phyloP scores from a whole-genome alignment of 2,888 invertebrate genomes.

The Bellardia pandia region DNA sequence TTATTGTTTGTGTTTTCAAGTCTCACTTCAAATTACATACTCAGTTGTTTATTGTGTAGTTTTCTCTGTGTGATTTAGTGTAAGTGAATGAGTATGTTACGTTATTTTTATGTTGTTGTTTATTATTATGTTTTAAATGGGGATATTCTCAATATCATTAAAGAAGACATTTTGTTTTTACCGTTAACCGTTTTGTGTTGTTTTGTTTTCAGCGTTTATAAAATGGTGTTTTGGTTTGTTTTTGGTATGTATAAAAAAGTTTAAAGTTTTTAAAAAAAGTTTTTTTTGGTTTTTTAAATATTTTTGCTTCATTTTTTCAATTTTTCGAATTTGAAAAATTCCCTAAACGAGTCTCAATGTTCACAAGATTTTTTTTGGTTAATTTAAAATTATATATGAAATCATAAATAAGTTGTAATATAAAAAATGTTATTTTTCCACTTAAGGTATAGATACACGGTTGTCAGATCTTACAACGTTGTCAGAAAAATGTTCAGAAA shows the following conservation, averaged over 20 bases:
- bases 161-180: slow-evolving; percentile 68
- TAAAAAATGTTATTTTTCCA: slow-evolving; percentile 36
- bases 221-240: slow-evolving; percentile 57
- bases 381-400: slow-evolving; percentile 68
- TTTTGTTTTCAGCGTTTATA: slow-evolving; percentile 52
- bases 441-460: background rate
- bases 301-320: slow-evolving; percentile 68
- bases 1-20: slow-evolving; percentile 46
- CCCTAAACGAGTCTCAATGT: slow-evolving; percentile 83
- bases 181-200: slow-evolving; percentile 22
- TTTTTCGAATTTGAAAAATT: slow-evolving; percentile 78
- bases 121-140: slow-evolving; percentile 16
- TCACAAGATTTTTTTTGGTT: slow-evolving; percentile 75
- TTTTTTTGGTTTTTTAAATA: slow-evolving; percentile 40
- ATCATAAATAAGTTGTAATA: slow-evolving; percentile 20
- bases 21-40: slow-evolving; percentile 74
- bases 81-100: slow-evolving; percentile 18
- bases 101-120: slow-evolving; percentile 31
- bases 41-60: slow-evolving; percentile 52
- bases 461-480: no score
- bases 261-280: slow-evolving; percentile 52
- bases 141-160: slow-evolving; percentile 63
- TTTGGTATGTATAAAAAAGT: slow-evolving; percentile 63
- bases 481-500: no score
- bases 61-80: slow-evolving; percentile 18